Base-by-base conservation (phyloP, 2,113 vertebrate genomes). In the Malaclemys terrapin region DNA sequence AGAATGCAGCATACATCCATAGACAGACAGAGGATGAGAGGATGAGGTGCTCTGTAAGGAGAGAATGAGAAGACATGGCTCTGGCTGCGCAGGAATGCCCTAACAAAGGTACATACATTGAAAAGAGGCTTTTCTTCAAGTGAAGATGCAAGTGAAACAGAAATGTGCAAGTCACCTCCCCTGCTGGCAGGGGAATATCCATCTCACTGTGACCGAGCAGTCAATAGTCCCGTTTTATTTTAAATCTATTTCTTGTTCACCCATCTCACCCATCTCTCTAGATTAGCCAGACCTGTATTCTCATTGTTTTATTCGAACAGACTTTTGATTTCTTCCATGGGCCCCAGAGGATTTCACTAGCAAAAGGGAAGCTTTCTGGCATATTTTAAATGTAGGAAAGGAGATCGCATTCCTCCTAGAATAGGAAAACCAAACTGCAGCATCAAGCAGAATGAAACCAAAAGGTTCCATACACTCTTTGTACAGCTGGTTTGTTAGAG, bases 241-340 rank as follows among this genome's bases (percentile, higher is more conserved):
- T 82, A 91, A 56, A 45, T 65, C 59, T 8, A 56, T 75, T 79
- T 88, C 81, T 88, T 50, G 12, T 76, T 86, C 82, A 83, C 88
- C 90, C n/a, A 90, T 75, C 82, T 56, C 52, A 86, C 50, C 59
- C 22, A 20, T 90, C 82, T 87, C 50, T 87, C 59, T 49, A 45
- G 54, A 78, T 72, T 57, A 45, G 50, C 54, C 86, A 85, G 79
- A 72, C n/a, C 86, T 38, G 56, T 52, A 72, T 91, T 97, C 94
- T 82, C 83, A 80, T 52, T 69, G 87, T 78, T n/a, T 90, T 94
- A 54, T 31, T 53, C 76, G 82, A 95, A 93, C 91, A 88, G 85
- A 89, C 16, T 94, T 76, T 88, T 31, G 53, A 78, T 87, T 89
- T 96, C 38, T 95, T 78, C 82, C 87, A n/a, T 35, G 47, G 81